Percentiles rank a stretch among this genome's conserved stretches.
Conservation (phyloP, 1,140 invertebrate species). For the Bradysia coprophila region DNA sequence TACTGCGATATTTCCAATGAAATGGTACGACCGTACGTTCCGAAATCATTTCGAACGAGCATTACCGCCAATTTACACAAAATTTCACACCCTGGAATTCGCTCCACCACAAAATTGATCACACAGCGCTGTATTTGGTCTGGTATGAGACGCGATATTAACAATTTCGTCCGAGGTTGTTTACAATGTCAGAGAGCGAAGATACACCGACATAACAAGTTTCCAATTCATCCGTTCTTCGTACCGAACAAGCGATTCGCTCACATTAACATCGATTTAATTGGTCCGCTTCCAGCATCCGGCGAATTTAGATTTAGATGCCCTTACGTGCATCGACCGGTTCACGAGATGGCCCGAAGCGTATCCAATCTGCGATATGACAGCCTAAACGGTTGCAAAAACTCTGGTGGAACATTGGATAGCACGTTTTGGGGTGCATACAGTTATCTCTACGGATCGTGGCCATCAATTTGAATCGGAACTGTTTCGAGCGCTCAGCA, state of each 20-base stretch:
- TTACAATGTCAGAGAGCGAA: conserved; percentile 13
- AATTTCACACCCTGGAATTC: conserved; percentile 11
- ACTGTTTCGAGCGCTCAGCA: conserved; percentile 11
- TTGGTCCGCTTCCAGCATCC: conserved; percentile 18
- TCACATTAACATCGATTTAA: conserved; percentile 10
- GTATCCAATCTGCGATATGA: conserved; percentile 21
- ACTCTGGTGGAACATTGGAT: conserved; percentile 12
- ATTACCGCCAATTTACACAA: conserved; percentile 11
- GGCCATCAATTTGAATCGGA: conserved; percentile 18
- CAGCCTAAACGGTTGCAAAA: conserved; percentile 11
- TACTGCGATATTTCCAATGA: conserved; percentile 2
- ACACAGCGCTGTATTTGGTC: conserved; percentile 14
- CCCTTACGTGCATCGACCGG: conserved; percentile 25
- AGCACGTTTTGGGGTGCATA: conserved; percentile 15
- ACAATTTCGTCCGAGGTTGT: conserved; percentile 7
- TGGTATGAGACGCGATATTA: conserved; percentile 10
- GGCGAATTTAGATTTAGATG: conserved; percentile 17
- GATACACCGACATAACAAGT: conserved; percentile 7
- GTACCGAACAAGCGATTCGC: conserved; percentile 5
- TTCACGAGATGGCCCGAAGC: conserved; percentile 27
- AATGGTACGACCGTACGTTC: conserved; percentile 9
- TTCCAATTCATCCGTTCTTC: conserved; percentile 2
- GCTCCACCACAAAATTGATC: conserved; percentile 8
- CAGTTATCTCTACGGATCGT: conserved; percentile 19
- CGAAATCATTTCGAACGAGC: conserved; percentile 5